Evolutionary conservation across 2,797 vertebrate genomes (phyloP).

Genomic region (Acanthiza pusilla): DNA sequence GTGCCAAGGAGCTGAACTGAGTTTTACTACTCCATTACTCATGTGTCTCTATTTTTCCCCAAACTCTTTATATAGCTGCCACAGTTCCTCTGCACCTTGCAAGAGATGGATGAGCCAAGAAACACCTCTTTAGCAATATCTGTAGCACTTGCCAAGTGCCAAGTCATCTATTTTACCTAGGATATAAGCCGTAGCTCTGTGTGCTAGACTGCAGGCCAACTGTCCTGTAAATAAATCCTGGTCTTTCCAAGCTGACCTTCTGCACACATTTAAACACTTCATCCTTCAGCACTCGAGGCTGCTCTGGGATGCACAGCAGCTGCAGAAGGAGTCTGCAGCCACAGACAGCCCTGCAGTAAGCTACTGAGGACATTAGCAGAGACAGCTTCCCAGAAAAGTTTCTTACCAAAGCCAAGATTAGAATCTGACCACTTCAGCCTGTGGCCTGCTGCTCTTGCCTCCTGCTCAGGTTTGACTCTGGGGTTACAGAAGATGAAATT

Average conservation of each 20-base stretch:
- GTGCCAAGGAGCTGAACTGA: slow-evolving; percentile 32
- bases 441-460: not conserved
- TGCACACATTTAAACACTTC: slow-evolving; percentile 2
- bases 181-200: slow-evolving; percentile 1
- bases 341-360: not conserved
- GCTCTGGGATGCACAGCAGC: not conserved
- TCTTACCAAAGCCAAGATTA: not conserved
- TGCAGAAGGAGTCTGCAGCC: not conserved
- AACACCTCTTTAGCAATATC: slow-evolving; percentile 51
- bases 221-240: slow-evolving; percentile 43
- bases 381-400: not conserved
- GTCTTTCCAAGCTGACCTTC: slow-evolving; percentile 1
- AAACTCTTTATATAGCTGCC: slow-evolving; percentile 59
- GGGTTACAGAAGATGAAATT: not conserved
- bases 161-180: slow-evolving; percentile 42
- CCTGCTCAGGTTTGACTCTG: not conserved
- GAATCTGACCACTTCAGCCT: not conserved
- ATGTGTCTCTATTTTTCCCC: slow-evolving; percentile 54
- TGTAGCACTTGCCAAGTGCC: slow-evolving; percentile 30
- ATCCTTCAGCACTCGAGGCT: not conserved
- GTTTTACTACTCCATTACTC: slow-evolving; percentile 64
- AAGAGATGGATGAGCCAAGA: slow-evolving; percentile 53
- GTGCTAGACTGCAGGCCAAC: not conserved
- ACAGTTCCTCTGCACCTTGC: slow-evolving; percentile 30
- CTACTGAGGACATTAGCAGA: not conserved